Evolutionary conservation across 1,140 invertebrate species (phyloP).

Genomic region (Drosophila mojavensis): DNA sequence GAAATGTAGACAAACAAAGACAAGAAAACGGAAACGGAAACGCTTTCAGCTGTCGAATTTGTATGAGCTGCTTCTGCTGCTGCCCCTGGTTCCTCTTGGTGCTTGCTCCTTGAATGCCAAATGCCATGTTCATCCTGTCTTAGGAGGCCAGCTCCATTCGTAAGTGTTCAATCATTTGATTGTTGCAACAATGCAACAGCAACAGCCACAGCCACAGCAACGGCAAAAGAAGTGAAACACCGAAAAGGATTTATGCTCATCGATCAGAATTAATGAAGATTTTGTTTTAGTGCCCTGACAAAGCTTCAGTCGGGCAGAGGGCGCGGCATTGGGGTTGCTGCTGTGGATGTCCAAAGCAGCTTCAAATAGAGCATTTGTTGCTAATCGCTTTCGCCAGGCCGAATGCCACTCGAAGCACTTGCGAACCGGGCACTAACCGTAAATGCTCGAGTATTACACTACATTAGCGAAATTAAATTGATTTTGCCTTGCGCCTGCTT

Average conservation of each 20-base stretch:
- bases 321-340: neutral
- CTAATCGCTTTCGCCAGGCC: slow-evolving; percentile 54
- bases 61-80: slow-evolving; percentile 60
- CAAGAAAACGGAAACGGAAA: slow-evolving; percentile 81
- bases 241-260: slow-evolving; percentile 78
- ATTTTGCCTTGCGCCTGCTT: slow-evolving; percentile 42
- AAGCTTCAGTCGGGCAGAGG: slow-evolving; percentile 9
- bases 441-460: slow-evolving; percentile 65
- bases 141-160: slow-evolving; percentile 29
- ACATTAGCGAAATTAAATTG: slow-evolving; percentile 83
- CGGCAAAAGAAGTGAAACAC: slow-evolving; percentile 45
- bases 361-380: slow-evolving; percentile 72
- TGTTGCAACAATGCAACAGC: slow-evolving; percentile 66
- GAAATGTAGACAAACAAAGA: slow-evolving; percentile 75
- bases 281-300: slow-evolving; percentile 63
- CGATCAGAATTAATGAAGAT: slow-evolving; percentile 84
- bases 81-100: neutral
- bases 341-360: slow-evolving; percentile 29
- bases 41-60: slow-evolving; percentile 81
- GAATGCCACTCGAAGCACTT: slow-evolving; percentile 34
- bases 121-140: slow-evolving; percentile 41
- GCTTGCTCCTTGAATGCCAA: slow-evolving; percentile 14
- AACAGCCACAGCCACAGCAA: slow-evolving; percentile 14
- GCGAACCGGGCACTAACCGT: slow-evolving; percentile 49
- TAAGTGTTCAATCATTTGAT: slow-evolving; percentile 81